Evolutionary conservation across 2,888 invertebrate species (phyloP), one percentile per base, ranked within the genome.

Genomic region (Hypercompe scribonia): DNA sequence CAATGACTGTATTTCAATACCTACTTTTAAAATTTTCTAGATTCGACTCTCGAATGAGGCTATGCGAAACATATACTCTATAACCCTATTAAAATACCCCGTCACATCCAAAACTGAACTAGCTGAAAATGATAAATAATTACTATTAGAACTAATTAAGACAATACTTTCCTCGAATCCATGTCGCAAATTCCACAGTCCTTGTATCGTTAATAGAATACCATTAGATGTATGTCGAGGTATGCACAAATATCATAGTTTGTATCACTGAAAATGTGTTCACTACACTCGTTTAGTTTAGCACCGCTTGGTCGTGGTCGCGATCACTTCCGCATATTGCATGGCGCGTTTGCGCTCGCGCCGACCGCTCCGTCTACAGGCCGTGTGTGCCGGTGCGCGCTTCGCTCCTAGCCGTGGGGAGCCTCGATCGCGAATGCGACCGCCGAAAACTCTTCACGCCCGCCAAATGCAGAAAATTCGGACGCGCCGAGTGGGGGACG

Each of bases 91-190:
- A 74, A 72, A 86, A 87, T 91, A 90, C 90, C 90, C 89, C 84
- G 84, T 86, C 85, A 86, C 86, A 84, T 84, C 83, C 81, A 81
- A 80, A 78, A 79, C 79, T 72, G 71, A 42, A 66, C 67, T 69
- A 71, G 72, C 33, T 36, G 36, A 73, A 68, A 31, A 31, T 50
- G 50, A 31, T 65, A 50, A 67, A n/a, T 68, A 74, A 67, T 72
- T 68, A 65, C 73, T 79, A 70, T 74, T 71, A 28, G 70, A 78
- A 73, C 78, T 81, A 78, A 78, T 77, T 85, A 81, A 88, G 87
- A 91, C 92, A 91, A 95, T 95, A 95, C 95, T 95, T 95, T 95
- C 95, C 95, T 95, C 85, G 95, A 91, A 90, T 95, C 95, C 95
- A 95, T 95, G 82, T 92, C 89, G 90, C 87, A 89, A 90, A 90